Percentiles rank a stretch among this genome's conserved stretches.
These are phyloP conservation scores for Chanos chanos DNA, from an alignment of 2,797 vertebrate genomes.

Conservation along the genomic window DNA sequence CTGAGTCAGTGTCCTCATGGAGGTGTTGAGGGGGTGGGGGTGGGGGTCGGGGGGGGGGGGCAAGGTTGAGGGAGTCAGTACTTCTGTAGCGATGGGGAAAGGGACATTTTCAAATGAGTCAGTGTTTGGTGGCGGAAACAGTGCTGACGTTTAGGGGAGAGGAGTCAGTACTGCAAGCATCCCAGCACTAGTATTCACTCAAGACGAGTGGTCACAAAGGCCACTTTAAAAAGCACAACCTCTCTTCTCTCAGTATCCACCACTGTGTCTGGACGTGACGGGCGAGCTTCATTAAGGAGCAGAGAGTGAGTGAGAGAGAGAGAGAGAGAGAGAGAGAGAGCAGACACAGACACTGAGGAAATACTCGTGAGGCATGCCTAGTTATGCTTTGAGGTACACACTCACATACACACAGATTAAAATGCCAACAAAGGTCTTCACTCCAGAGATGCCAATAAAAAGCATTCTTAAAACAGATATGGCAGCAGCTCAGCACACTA, in stretches of 20 bases:
- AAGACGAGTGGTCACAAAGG: constrained; percentile 39
- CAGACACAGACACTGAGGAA: constrained; percentile 30
- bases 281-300: constrained; percentile 31
- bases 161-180: constrained; percentile 34
- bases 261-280: constrained; percentile 12
- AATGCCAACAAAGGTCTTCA: constrained; percentile 26
- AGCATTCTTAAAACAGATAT: constrained; percentile 58
- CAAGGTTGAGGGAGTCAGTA: constrained; percentile 3
- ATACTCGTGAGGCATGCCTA: constrained; percentile 55
- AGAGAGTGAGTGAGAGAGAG: too few species aligned
- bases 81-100: too few species aligned
- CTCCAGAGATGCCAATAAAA: constrained; percentile 46
- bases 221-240: constrained; percentile 51
- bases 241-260: constrained; percentile 41
- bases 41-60: constrained; percentile 4
- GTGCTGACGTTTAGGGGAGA: constrained; percentile 28
- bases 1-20: background rate
- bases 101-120: constrained; percentile 26
- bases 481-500: constrained; percentile 68
- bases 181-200: constrained; percentile 17
- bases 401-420: constrained; percentile 32
- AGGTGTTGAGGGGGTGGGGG: background rate
- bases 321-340: too few species aligned
- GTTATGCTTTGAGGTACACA: constrained; percentile 49
- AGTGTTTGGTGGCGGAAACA: constrained; percentile 24